A percentile compares a stretch with the other conserved stretches of the same genome.
Evolutionary conservation across 2,888 invertebrate species (phyloP).

Genomic region (Cryptophagus acutangulus): DNA sequence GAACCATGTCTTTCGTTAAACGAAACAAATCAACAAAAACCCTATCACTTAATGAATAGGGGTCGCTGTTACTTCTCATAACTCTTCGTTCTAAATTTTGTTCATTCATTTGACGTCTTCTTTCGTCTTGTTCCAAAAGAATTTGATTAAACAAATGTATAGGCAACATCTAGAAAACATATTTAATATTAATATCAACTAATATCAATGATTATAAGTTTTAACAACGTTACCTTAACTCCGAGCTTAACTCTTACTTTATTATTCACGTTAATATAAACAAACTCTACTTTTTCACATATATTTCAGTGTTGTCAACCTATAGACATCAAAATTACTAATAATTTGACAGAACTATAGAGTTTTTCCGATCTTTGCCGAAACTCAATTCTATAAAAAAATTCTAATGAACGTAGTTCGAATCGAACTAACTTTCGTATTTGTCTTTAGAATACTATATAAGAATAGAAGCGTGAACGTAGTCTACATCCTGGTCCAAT

Average conservation of each 20-base stretch:
- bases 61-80: slow-evolving; percentile 4
- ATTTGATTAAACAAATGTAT: slow-evolving; percentile 7
- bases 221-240: too few species aligned
- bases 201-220: too few species aligned
- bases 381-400: background rate
- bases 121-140: slow-evolving; percentile 3
- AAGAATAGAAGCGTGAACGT: background rate
- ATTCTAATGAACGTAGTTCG: background rate
- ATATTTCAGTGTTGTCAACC: background rate
- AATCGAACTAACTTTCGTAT: background rate
- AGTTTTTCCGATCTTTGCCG: background rate
- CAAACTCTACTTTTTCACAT: background rate
- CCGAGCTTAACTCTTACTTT: too few species aligned
- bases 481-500: background rate
- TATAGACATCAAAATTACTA: background rate
- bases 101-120: background rate
- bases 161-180: slow-evolving; percentile 1
- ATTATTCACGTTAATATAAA: background rate
- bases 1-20: slow-evolving; percentile 2
- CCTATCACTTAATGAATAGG: background rate
- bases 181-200: background rate
- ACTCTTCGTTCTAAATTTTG: background rate
- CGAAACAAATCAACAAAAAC: slow-evolving; percentile 6
- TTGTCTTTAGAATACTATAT: background rate
- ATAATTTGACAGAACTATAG: background rate